Percentiles rank a stretch among this genome's conserved stretches.
Conservation (phyloP, 2,113 vertebrate species). For the Sciurus niger region DNA sequence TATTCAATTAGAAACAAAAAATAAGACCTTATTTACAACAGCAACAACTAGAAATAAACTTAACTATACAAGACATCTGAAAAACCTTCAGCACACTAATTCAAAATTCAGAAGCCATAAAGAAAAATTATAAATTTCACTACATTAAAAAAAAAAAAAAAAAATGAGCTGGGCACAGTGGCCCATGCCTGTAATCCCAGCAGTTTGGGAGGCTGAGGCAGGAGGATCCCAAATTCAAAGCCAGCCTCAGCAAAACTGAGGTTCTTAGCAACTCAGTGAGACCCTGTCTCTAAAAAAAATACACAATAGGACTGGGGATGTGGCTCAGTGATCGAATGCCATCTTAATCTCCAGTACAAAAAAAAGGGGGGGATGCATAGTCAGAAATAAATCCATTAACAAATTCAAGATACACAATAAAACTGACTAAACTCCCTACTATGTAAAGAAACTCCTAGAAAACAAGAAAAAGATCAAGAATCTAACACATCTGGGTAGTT, state of each 20-base stretch:
- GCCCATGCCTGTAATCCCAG: too few relatives aligned
- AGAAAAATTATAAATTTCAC: constrained; percentile 56
- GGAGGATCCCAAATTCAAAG: too few relatives aligned
- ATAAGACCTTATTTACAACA: constrained; percentile 14
- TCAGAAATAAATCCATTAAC: neutral
- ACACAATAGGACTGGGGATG: too few relatives aligned
- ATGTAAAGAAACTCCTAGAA: constrained; percentile 58
- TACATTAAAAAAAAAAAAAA: neutral
- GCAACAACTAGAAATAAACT: constrained; percentile 49
- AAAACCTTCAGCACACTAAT: constrained; percentile 26
- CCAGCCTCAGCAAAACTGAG: too few relatives aligned
- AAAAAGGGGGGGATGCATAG: neutral
- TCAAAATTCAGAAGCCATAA: constrained; percentile 50
- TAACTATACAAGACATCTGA: neutral
- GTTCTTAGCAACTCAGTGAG: too few relatives aligned
- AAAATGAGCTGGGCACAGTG: too few relatives aligned
- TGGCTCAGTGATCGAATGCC: too few relatives aligned
- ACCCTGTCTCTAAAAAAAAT: too few relatives aligned
- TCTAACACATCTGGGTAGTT: constrained; percentile 12
- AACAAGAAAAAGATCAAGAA: constrained; percentile 58
- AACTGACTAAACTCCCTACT: constrained; percentile 14
- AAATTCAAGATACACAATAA: constrained; percentile 38
- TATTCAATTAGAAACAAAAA: constrained; percentile 28
- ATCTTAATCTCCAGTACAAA: too few relatives aligned
- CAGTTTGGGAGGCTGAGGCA: too few relatives aligned